Evolutionary conservation across 2,113 vertebrate species (phyloP), one percentile per base, ranked within the genome.

Genomic region (Muntiacus reevesi): DNA sequence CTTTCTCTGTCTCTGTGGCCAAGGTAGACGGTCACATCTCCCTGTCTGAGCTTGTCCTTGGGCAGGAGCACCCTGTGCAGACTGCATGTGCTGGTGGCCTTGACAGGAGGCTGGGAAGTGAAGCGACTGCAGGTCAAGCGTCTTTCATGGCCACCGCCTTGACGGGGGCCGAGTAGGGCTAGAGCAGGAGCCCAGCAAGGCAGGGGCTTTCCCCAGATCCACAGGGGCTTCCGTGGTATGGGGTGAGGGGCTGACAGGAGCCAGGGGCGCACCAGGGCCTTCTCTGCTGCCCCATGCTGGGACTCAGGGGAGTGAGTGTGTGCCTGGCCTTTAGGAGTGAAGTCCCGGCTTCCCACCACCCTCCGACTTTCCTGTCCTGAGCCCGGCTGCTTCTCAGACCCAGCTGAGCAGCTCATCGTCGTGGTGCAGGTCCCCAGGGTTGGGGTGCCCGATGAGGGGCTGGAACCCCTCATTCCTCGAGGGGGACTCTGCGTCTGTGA

Each of bases 271-370:
- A 36, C 45, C 78, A 19, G 45, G 28, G 3, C 28, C 45, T 19
- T 79, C 45, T 50, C 78, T 11, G 45, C 45, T 19, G 45, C 28
- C 45, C 28, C 8, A 7, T 14, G 3, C 79, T n/a, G 79, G 79
- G 79, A 54, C 79, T 82, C 6, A 23, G 50, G 6, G 19, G 19
- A 83, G 19, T 36, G 81, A 55, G 50, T 7, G 0, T 0, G 30
- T 52, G 47, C 47, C 47, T 33, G 28, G 28, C 79, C 30, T 82
- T n/a, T 23, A 82, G 47, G 17, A 82, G 79, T 52, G 15, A n/a
- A 12, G 28, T 33, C 78, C 16, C 0, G 0, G 28, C 16, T 47
- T 33, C 28, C 45, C 78, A 17, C 28, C 9, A 0, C 79, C 47
- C 30, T 33, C 19, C 6, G 0, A 30, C 17, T 52, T 11, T 21